Percentiles rank a stretch among this genome's conserved stretches.
phyloP scores from a whole-genome alignment of 2,113 vertebrate genomes.

The Gobius niger region DNA sequence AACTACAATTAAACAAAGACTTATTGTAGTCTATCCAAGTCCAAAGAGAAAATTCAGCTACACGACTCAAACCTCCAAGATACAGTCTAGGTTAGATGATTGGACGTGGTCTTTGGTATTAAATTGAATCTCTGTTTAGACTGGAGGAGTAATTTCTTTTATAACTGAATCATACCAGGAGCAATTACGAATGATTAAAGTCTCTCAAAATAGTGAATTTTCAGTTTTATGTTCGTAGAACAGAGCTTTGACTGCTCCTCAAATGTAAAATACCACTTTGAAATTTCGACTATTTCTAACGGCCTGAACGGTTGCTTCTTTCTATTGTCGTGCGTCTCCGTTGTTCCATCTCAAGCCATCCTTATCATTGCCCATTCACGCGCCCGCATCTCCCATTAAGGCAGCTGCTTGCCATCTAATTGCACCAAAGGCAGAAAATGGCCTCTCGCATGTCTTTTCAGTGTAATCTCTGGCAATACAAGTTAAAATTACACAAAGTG shows the following conservation, averaged over 20 bases:
- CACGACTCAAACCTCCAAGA: too few relatives aligned
- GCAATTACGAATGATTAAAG: not conserved
- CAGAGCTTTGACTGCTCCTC: constrained; percentile 30
- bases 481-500: constrained; percentile 41
- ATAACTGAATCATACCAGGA: not conserved
- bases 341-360: constrained; percentile 44
- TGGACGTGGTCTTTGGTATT: not conserved
- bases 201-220: not conserved
- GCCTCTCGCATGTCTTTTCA: constrained; percentile 57
- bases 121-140: not conserved
- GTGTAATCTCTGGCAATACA: constrained; percentile 60
- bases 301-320: not conserved
- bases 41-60: too few relatives aligned
- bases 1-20: too few relatives aligned
- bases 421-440: constrained; percentile 56
- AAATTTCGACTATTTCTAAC: constrained; percentile 55
- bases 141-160: not conserved
- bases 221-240: not conserved
- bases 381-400: constrained; percentile 42
- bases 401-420: constrained; percentile 68
- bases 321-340: constrained; percentile 11
- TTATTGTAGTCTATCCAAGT: too few relatives aligned
- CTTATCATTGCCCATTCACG: constrained; percentile 56
- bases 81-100: too few relatives aligned
- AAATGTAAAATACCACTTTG: constrained; percentile 61